phyloP scores from a whole-genome alignment of 2,888 invertebrate genomes.

The Agelastica alni region DNA sequence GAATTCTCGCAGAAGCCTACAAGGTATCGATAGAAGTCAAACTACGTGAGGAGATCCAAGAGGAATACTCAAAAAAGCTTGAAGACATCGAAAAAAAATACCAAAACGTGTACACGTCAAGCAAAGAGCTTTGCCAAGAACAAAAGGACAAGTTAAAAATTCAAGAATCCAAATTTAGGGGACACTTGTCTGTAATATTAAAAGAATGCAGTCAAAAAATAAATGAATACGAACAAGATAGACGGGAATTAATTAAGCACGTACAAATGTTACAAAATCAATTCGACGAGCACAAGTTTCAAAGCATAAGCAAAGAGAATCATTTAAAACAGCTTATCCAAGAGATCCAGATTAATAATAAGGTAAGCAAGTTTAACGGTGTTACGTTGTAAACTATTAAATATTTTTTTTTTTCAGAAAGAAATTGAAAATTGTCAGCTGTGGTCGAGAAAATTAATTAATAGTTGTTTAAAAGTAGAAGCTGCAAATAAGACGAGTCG shows the following conservation, averaged over 20 bases:
- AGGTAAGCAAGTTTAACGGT: no score
- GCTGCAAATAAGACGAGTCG: constrained; percentile 36
- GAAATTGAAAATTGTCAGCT: constrained; percentile 36
- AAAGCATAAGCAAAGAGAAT: constrained; percentile 26
- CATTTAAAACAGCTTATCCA: constrained; percentile 30
- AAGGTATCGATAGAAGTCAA: constrained; percentile 41
- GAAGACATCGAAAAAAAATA: constrained; percentile 45
- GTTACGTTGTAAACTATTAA: no score
- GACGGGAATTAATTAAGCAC: constrained; percentile 32
- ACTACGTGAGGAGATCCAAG: constrained; percentile 43
- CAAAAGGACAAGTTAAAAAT: constrained; percentile 40
- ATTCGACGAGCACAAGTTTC: constrained; percentile 30
- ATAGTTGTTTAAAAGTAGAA: constrained; percentile 40
- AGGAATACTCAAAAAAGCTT: constrained; percentile 42
- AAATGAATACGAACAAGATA: constrained; percentile 39
- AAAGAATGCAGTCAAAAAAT: constrained; percentile 43
- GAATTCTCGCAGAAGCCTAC: constrained; percentile 28
- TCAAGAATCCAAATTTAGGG: constrained; percentile 42
- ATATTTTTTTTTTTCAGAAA: constrained; percentile 30
- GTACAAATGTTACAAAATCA: constrained; percentile 32
- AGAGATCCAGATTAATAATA: constrained; percentile 31
- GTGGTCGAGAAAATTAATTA: constrained; percentile 37
- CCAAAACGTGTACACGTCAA: constrained; percentile 30
- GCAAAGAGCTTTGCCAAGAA: constrained; percentile 35
- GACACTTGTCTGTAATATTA: constrained; percentile 41